phyloP scores from a whole-genome alignment of 2,113 vertebrate genomes.

The Megalops atlanticus region DNA sequence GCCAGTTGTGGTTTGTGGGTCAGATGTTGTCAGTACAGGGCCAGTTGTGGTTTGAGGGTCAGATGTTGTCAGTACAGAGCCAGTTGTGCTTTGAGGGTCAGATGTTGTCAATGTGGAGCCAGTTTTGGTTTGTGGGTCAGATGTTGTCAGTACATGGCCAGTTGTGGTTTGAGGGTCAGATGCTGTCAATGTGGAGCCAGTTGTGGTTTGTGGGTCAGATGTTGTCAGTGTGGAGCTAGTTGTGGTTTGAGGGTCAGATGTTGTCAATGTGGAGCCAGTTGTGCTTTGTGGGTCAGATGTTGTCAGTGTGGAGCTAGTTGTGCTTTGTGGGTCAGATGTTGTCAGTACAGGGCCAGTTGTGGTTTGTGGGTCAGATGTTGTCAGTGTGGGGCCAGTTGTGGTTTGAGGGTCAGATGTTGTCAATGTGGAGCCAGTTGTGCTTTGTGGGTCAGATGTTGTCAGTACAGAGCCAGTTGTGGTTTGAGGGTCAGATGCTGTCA shows the following conservation, averaged over 20 bases:
- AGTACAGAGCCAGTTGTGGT: neutral
- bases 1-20: neutral
- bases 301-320: no score
- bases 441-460: neutral
- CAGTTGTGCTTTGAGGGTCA: neutral
- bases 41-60: neutral
- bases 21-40: neutral
- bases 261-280: neutral
- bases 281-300: neutral
- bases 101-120: neutral
- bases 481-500: neutral
- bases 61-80: no score
- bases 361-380: neutral
- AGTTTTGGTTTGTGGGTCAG: neutral
- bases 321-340: neutral
- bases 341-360: neutral
- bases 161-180: neutral
- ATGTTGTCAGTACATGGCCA: neutral
- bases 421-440: neutral
- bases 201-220: neutral
- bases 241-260: neutral
- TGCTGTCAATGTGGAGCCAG: no score
- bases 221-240: neutral
- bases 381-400: neutral
- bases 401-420: no score